Evolutionary conservation across 2,888 invertebrate species (phyloP).

Genomic region (Hyles lineata): DNA sequence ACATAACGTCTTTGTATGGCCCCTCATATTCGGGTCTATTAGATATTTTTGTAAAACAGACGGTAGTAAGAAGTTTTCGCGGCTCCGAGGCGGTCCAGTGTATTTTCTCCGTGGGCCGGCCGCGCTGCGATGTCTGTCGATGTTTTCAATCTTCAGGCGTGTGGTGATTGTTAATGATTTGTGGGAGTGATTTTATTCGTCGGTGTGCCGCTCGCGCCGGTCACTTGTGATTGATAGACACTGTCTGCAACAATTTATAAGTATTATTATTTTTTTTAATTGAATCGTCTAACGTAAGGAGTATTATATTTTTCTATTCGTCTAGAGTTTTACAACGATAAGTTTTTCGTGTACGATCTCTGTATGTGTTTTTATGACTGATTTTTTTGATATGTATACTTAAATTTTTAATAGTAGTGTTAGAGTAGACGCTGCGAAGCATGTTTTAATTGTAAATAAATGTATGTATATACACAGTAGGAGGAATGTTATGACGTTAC

Average conservation of each 20-base stretch:
- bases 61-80: background rate
- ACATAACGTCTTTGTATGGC: background rate
- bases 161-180: background rate
- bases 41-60: constrained; percentile 5
- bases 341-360: constrained; percentile 43
- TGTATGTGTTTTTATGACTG: constrained; percentile 58
- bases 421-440: constrained; percentile 46
- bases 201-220: constrained; percentile 12
- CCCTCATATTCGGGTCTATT: constrained; percentile 10
- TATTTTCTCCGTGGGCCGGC: constrained; percentile 10
- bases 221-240: constrained; percentile 19
- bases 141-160: background rate
- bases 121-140: background rate
- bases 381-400: constrained; percentile 56
- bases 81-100: background rate
- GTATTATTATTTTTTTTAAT: constrained; percentile 50
- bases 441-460: constrained; percentile 53
- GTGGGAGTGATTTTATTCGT: background rate
- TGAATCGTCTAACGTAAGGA: constrained; percentile 43
- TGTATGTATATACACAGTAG: constrained; percentile 52
- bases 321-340: constrained; percentile 59
- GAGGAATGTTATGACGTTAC: background rate
- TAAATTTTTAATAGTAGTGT: constrained; percentile 39
- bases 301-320: constrained; percentile 63
- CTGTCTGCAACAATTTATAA: constrained; percentile 23